These are phyloP conservation scores for Botrylloides violaceus DNA, from an alignment of 23 tunicate genomes.

Conservation along the genomic window DNA sequence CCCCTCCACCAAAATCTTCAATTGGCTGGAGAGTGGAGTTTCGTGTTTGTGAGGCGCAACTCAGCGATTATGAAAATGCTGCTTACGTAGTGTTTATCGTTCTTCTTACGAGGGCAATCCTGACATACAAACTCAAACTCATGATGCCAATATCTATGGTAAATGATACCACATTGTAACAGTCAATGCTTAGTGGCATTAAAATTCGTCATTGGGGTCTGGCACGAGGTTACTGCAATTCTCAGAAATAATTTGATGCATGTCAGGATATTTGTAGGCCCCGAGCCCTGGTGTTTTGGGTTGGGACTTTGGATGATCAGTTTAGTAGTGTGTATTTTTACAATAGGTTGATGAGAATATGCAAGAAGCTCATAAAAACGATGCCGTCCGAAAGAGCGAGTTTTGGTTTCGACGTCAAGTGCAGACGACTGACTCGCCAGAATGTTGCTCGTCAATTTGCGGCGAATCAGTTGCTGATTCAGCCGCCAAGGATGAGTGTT, in stretches of 20 bases:
- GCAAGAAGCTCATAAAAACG: constrained; percentile 74
- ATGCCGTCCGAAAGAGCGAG: constrained; percentile 62
- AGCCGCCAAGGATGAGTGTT: constrained; percentile 3
- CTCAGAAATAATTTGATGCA: not conserved
- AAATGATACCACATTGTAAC: constrained; percentile 2
- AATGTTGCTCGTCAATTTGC: constrained; percentile 64
- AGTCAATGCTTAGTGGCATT: too few species aligned
- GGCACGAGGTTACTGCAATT: not conserved
- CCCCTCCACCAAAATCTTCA: constrained; percentile 87
- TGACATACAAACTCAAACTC: constrained; percentile 85
- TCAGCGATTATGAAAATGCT: constrained; percentile 90
- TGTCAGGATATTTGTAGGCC: too few species aligned
- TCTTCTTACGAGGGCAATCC: constrained; percentile 77
- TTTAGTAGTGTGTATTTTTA: constrained; percentile 4
- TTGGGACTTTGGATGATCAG: too few species aligned
- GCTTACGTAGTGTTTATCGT: constrained; percentile 92
- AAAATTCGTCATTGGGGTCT: not conserved
- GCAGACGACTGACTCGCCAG: constrained; percentile 62
- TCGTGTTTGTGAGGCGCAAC: constrained; percentile 83
- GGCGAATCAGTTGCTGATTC: not conserved
- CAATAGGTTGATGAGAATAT: constrained; percentile 95
- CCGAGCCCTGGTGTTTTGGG: too few species aligned
- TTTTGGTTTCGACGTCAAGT: constrained; percentile 76
- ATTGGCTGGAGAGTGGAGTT: constrained; percentile 97
- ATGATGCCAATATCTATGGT: constrained; percentile 83